Percentiles rank a stretch among this genome's conserved stretches.
phyloP scores from a whole-genome alignment of 2,888 invertebrate species.

The Drosophila suboccidentalis region DNA sequence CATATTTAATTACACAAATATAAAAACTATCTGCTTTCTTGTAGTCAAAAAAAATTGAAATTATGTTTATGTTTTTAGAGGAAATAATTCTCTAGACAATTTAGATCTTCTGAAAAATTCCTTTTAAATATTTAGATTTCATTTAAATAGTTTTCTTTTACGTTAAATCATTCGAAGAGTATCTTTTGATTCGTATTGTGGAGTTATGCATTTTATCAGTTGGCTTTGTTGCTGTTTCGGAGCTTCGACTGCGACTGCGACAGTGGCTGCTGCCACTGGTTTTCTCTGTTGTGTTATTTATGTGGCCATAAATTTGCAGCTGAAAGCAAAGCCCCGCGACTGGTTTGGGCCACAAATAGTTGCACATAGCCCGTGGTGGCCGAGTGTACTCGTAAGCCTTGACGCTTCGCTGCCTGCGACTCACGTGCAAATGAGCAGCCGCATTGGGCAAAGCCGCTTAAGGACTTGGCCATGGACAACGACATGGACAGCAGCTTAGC shows the following conservation, averaged over 20 bases:
- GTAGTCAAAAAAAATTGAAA: neutral
- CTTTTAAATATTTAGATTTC: too few species aligned
- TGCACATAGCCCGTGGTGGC: constrained; percentile 36
- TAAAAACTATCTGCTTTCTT: neutral
- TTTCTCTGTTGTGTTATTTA: constrained; percentile 75
- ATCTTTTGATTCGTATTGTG: constrained; percentile 22
- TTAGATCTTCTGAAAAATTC: too few species aligned
- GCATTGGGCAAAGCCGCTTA: constrained; percentile 68
- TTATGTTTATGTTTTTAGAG: too few species aligned
- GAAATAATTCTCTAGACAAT: too few species aligned
- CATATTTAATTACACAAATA: neutral
- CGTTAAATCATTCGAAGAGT: constrained; percentile 13
- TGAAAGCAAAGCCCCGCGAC: constrained; percentile 75
- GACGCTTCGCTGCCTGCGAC: constrained; percentile 65
- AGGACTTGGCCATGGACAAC: constrained; percentile 61
- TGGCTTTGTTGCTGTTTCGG: constrained; percentile 18
- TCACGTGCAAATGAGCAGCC: constrained; percentile 75
- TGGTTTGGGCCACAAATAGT: constrained; percentile 65
- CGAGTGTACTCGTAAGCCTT: constrained; percentile 74
- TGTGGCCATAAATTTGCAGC: constrained; percentile 77
- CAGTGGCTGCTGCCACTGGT: constrained; percentile 65
- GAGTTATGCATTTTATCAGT: neutral
- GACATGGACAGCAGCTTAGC: constrained; percentile 63
- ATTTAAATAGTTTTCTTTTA: too few species aligned
- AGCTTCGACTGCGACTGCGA: constrained; percentile 2